Percentiles rank a stretch among this genome's conserved stretches.
Evolutionary conservation across 2,797 vertebrate species (phyloP).

Genomic region (Channallabes apus): DNA sequence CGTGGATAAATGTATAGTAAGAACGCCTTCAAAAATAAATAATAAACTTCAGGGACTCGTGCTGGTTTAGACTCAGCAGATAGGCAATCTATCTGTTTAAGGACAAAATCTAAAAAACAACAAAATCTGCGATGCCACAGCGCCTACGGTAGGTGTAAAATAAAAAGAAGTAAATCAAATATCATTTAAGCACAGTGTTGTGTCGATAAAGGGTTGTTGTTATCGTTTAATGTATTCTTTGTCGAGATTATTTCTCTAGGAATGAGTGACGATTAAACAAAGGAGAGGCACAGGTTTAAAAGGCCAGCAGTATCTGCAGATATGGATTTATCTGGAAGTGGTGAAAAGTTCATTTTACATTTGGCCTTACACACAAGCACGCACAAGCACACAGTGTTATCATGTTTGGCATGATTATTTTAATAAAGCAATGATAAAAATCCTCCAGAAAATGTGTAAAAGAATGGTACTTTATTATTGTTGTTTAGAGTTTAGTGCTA

Average conservation of each 20-base stretch:
- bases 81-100: conserved; percentile 7
- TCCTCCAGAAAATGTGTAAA: conserved; percentile 41
- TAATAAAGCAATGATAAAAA: conserved; percentile 23
- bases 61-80: background rate
- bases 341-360: conserved; percentile 14
- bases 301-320: conserved; percentile 74
- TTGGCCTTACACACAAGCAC: background rate
- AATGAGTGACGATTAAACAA: conserved; percentile 65
- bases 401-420: background rate
- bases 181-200: conserved; percentile 29
- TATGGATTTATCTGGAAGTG: conserved; percentile 48
- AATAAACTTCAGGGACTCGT: background rate
- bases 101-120: background rate
- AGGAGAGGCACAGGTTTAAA: conserved; percentile 78
- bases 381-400: background rate
- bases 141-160: background rate
- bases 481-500: background rate
- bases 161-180: background rate
- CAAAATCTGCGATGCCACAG: background rate
- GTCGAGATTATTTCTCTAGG: background rate
- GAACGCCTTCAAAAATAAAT: background rate
- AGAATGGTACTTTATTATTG: conserved; percentile 8
- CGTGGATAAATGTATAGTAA: background rate
- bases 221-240: background rate
- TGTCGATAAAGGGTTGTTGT: conserved; percentile 25